Evolutionary conservation across 2,888 invertebrate species (phyloP).

Genomic region (Phyto melanocephala): DNA sequence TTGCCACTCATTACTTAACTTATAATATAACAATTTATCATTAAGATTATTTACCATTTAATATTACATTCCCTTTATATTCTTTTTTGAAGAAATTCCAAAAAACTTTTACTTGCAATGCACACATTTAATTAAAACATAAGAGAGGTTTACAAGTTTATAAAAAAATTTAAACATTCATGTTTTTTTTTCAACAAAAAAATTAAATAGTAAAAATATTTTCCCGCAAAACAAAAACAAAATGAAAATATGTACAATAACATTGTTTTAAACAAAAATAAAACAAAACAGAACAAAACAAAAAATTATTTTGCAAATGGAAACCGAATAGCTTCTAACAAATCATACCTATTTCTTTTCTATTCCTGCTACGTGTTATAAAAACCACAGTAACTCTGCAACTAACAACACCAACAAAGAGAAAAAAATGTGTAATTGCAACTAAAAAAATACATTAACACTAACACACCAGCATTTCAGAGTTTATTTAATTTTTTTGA

Average conservation of each 20-base stretch:
- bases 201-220: neutral
- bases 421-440: neutral
- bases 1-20: too few relatives aligned
- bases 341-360: conserved; percentile 42
- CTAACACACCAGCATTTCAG: neutral
- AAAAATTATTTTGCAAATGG: conserved; percentile 54
- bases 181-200: neutral
- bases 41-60: too few relatives aligned
- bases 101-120: neutral
- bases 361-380: neutral
- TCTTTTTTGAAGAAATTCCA: neutral
- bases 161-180: neutral
- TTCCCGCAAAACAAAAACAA: neutral
- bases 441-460: conserved; percentile 1
- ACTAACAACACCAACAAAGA: neutral
- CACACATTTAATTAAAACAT: neutral
- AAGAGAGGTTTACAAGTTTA: too few relatives aligned
- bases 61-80: neutral
- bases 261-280: neutral
- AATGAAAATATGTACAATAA: neutral
- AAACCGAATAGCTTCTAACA: conserved; percentile 52
- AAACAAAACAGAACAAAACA: neutral
- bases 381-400: neutral
- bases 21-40: too few relatives aligned
- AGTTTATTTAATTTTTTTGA: neutral